phyloP scores from a whole-genome alignment of 1,140 invertebrate species.

The Scaptomyza hsui region DNA sequence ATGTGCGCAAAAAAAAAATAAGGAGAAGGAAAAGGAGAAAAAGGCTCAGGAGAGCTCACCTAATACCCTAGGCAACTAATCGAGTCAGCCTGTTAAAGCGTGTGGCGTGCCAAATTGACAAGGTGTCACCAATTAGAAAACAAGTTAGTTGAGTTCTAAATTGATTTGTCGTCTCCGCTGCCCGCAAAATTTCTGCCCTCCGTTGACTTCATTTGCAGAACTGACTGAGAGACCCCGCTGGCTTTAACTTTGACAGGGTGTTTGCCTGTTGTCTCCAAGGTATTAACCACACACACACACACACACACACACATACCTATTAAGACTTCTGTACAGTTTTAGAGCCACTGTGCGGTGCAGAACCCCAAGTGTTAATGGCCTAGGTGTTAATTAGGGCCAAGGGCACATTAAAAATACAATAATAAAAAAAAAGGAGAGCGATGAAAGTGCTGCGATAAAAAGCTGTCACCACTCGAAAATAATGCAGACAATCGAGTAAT shows the following conservation, averaged over 20 bases:
- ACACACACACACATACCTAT: background rate
- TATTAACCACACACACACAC: conserved; percentile 18
- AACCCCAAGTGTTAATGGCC: conserved; percentile 75
- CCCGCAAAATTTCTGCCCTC: background rate
- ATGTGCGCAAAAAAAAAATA: conserved; percentile 34
- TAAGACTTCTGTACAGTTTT: conserved; percentile 49
- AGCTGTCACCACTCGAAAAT: conserved; percentile 68
- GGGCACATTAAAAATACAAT: conserved; percentile 51
- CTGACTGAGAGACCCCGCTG: conserved; percentile 26
- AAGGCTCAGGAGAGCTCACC: conserved; percentile 9
- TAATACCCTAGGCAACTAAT: conserved; percentile 46
- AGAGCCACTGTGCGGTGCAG: conserved; percentile 51
- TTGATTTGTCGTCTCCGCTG: conserved; percentile 3
- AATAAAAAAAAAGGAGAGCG: conserved; percentile 53
- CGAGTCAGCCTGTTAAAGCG: conserved; percentile 74
- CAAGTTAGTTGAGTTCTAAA: conserved; percentile 54
- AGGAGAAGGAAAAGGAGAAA: conserved; percentile 7
- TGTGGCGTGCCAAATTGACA: conserved; percentile 75
- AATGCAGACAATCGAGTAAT: conserved; percentile 33
- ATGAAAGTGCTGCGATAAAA: conserved; percentile 79
- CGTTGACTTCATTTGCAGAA: conserved; percentile 11
- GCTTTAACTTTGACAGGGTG: conserved; percentile 31
- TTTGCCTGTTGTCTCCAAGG: conserved; percentile 17
- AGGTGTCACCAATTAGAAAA: conserved; percentile 82
- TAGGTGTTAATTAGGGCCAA: conserved; percentile 78